Conservation (phyloP, 2,888 invertebrate genomes). For the Caenorhabditis drosophilae region DNA sequence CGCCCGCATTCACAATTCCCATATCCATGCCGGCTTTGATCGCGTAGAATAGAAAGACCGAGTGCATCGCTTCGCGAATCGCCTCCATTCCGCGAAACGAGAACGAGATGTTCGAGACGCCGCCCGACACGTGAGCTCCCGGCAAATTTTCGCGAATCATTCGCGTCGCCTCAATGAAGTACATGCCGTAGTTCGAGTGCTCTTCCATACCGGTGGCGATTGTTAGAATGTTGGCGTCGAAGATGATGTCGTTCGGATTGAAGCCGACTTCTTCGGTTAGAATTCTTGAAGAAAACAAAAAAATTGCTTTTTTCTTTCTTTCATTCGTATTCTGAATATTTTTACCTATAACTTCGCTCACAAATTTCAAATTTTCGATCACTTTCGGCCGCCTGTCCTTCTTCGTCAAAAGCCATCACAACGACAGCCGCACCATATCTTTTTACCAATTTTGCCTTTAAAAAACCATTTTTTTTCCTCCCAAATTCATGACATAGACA, state of each 20-base stretch:
- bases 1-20: constrained; percentile 76
- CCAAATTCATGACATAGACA: not conserved
- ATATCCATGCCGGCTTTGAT: constrained; percentile 75
- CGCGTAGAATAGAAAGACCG: constrained; percentile 75
- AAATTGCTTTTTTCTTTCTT: not conserved
- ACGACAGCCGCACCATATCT: constrained; percentile 74
- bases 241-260: constrained; percentile 74
- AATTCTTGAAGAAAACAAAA: no score
- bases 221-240: constrained; percentile 75
- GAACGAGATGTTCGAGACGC: constrained; percentile 75
- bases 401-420: constrained; percentile 76
- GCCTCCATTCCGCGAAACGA: constrained; percentile 75
- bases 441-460: constrained; percentile 72
- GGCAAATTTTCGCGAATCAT: constrained; percentile 72
- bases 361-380: constrained; percentile 74
- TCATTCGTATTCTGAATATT: not conserved
- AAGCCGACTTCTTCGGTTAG: constrained; percentile 73
- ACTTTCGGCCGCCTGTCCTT: constrained; percentile 74
- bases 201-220: constrained; percentile 76
- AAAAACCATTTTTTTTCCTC: not conserved
- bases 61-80: constrained; percentile 57
- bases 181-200: constrained; percentile 73
- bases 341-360: constrained; percentile 69
- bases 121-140: constrained; percentile 74
- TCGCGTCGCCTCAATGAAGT: constrained; percentile 73